Evolutionary conservation across 2,888 invertebrate species (phyloP), one percentile per base, ranked within the genome.

Genomic region (Pardosa pseudoannulata): DNA sequence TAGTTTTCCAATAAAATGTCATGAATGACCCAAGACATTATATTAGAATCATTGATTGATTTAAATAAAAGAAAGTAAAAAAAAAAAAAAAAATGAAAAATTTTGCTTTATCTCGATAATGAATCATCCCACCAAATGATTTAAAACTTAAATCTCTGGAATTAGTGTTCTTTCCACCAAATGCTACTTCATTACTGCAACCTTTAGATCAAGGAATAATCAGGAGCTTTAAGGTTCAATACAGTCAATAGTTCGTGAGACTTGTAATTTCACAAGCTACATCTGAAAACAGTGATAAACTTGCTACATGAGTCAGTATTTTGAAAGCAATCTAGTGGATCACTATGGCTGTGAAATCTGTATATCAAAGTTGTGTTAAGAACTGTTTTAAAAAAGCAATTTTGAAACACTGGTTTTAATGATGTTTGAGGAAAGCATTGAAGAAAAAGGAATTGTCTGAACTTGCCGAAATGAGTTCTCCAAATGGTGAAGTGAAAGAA

Each of bases 11-110:
- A 29, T n/a, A 70, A 70, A 70, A 70, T 36, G 70, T 36, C 70
- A 70, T 70, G 70, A n/a, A 70, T 70, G 70, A 70, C 36, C 31
- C 70, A 36, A 70, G n/a, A n/a, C 39, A 70, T 70, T 16, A 70
- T 36, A 9, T 9, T 9, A 36, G 36, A 5, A 36, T 36, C 6
- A 9, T 36, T 36, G 36, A 36, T 36, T 70, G 70, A 11, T 32
- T n/a, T 70, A n/a, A 39, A 70, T 70, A 23, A 70, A 29, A 32
- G 39, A 70, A n/a, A n/a, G n/a, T n/a, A 70, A 36, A 19, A 70
- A 19, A 13, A 70, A 70, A 68, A 16, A 31, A 70, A 28, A 1
- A 56, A 1, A 11, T 16, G 19, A 39, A 32, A 23, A n/a, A 70
- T 65, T 23, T 1, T 65, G 27, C 27, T 65, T 5, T 65, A 11